Base-by-base conservation (phyloP, 2,888 invertebrate species). In the Cyrtodaria siliqua region DNA sequence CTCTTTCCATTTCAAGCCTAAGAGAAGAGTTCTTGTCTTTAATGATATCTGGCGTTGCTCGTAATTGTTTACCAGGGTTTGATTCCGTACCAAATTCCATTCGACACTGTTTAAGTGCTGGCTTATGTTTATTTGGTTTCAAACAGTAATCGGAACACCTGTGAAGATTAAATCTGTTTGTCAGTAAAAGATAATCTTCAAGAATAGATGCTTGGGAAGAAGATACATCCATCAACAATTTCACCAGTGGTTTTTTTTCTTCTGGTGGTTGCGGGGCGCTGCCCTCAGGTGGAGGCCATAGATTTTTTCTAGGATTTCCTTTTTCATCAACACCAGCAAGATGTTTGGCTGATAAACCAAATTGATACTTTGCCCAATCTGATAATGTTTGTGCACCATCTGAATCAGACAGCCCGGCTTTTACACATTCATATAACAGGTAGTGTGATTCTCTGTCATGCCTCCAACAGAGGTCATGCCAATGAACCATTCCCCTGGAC, bases 281-380 rank as follows among this genome's bases (percentile, higher is more conserved):
- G 33, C 85, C 83, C 56, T 86, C 85, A 24, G 79, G 86, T n/a
- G 82, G 82, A 16, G 84, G 78, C 85, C 85, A 86, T 0, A 83
- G 57, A 23, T 81, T 66, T 80, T 82, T 86, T 33, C 33, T 4
- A 33, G 79, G 64, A 3, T 71, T 38, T 9, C 80, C 79, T 40
- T 56, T 59, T 14, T 49, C 66, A 77, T 82, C 73, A 40, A 56
- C 20, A 38, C 62, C 71, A 29, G 57, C 64, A 47, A 52, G 72
- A 47, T 80, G 85, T 9, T 9, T 44, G 16, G 44, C 44, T 18
- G 44, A 16, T 16, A 44, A 44, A 18, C 44, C 44, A 44, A 44
- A 44, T 16, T 44, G 44, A 6, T 9, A 18, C 6, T 18, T 20
- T 16, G 20, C 44, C 44, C n/a, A 44, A 9, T 44, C 61, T 49